Base-by-base conservation (phyloP, 2,797 vertebrate genomes). In the Monodelphis domestica region DNA sequence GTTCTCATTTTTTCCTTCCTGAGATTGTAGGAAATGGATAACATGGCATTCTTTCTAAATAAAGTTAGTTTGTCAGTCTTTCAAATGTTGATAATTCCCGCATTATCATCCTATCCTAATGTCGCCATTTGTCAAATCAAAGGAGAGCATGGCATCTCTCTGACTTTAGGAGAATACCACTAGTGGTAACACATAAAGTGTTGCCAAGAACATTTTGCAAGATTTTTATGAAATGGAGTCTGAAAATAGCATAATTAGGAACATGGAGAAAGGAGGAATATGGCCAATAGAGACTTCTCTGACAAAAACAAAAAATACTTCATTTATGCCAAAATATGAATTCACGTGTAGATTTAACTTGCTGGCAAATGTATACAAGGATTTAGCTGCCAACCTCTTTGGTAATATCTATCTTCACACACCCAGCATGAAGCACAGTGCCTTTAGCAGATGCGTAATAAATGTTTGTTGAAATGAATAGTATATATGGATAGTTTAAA, bases 161-260 rank as follows among this genome's bases (percentile, higher is more conserved):
- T 94, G 53, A 91, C 52, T 54, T 90, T 92, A 54, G 54, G 95
- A 90, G 91, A 51, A 94, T 56, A 96, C 91, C n/a, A 90, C 30
- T 91, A 90, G n/a, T 54, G 26, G 28, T 53, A 92, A 93, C 89
- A 93, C 26, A 38, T 38, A 21, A 28, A 90, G 70, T 0, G 45
- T 14, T 94, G n/a, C 93, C 30, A 94, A 92, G 33, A 29, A 63
- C 38, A 55, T 57, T 89, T 88, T 50, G 90, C 88, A 90, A 54
- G 54, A 88, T n/a, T 90, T 93, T 7, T 92, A 93, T 10, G 70
- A 12, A 84, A 53, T 78, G 17, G 10, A 51, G 0, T 33, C 94
- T 92, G 89, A 92, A 91, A 90, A 59, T 92, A 91, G 89, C 88
- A 88, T 54, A 90, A 2, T 59, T 50, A 94, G 93, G 63, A 54